Evolutionary conservation across 2,797 vertebrate species (phyloP).

Genomic region (Rhabdophis nuchalis): DNA sequence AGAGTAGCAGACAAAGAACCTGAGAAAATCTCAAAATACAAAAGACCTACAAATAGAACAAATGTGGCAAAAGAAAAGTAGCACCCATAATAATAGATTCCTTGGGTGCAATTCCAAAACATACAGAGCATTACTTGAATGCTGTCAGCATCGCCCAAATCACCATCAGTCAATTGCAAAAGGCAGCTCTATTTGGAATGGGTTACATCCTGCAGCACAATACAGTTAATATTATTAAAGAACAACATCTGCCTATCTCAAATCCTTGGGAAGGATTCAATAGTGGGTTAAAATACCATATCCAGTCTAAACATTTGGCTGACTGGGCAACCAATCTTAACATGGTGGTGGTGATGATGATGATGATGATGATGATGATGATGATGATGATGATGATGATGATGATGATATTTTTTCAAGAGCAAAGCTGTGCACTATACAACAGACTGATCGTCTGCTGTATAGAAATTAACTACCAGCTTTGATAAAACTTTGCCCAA

Average conservation of each 20-base stretch:
- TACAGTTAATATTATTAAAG: not conserved
- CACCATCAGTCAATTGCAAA: not conserved
- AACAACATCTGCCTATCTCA: not conserved
- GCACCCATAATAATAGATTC: not conserved
- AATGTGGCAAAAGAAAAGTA: not conserved
- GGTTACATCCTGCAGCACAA: not conserved
- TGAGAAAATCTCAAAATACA: not conserved
- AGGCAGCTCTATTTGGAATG: not conserved
- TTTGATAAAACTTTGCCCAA: slow-evolving; percentile 28
- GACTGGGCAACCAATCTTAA: not conserved
- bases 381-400: no score
- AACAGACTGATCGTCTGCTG: slow-evolving; percentile 25
- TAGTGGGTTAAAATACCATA: not conserved
- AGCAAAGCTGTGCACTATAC: slow-evolving; percentile 43
- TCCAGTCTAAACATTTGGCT: not conserved
- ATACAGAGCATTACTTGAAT: not conserved
- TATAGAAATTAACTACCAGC: slow-evolving; percentile 45
- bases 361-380: no score
- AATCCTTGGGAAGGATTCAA: not conserved
- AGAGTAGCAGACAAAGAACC: not conserved
- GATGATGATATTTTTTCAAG: slow-evolving; percentile 40
- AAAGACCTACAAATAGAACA: not conserved
- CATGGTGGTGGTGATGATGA: not conserved
- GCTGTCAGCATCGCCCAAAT: not conserved
- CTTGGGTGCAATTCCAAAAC: not conserved